Percentiles rank a stretch among this genome's conserved stretches.
Conservation (phyloP, 2,113 vertebrate genomes). For the Pseudorasbora parva region DNA sequence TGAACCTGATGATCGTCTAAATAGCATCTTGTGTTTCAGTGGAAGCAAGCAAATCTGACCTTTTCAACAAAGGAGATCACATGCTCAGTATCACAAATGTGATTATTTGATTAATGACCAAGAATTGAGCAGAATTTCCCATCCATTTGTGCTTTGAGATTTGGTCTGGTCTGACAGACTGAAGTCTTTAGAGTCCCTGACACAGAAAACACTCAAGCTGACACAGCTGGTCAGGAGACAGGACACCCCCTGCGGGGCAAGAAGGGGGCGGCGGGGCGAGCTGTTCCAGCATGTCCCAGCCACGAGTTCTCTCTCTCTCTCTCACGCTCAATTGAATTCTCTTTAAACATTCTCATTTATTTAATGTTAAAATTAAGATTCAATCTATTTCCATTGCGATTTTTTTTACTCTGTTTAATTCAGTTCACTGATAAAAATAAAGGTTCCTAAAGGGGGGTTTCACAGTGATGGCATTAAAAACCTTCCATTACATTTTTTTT, state of each 20-base stretch:
- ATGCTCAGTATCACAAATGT: slow-evolving; percentile 10
- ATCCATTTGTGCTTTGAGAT: slow-evolving; percentile 4
- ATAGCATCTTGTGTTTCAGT: not conserved
- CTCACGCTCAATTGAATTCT: not conserved
- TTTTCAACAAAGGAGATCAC: slow-evolving; percentile 14
- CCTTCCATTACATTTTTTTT: no score
- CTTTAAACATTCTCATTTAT: not conserved
- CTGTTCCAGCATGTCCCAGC: slow-evolving; percentile 38
- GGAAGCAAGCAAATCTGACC: not conserved
- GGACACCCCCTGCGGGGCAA: slow-evolving; percentile 21
- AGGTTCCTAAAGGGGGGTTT: no score
- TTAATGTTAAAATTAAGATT: not conserved
- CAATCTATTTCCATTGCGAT: no score
- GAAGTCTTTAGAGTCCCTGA: slow-evolving; percentile 25
- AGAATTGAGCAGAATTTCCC: not conserved
- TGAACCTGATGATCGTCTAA: not conserved
- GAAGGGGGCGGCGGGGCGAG: not conserved
- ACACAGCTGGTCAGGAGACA: slow-evolving; percentile 42
- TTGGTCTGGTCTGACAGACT: slow-evolving; percentile 24
- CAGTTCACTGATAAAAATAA: no score
- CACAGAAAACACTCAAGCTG: slow-evolving; percentile 30
- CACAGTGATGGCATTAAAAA: no score
- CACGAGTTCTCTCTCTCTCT: not conserved
- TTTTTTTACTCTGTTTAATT: no score
- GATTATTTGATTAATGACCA: slow-evolving; percentile 13